These are phyloP conservation scores for Nesoenas mayeri DNA, from an alignment of 2,113 vertebrate genomes.

Conservation along the genomic window DNA sequence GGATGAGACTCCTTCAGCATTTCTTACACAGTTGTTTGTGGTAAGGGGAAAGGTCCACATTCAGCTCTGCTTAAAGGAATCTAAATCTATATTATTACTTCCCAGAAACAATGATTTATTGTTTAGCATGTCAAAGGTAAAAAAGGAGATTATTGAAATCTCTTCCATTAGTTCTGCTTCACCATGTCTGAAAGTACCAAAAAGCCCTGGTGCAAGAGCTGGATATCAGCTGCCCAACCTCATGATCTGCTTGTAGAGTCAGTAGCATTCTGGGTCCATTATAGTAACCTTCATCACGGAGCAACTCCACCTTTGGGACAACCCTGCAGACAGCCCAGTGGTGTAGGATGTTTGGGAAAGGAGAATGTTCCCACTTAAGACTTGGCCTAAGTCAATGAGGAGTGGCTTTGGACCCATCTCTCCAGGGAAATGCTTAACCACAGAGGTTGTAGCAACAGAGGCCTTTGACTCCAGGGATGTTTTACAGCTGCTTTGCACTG, in stretches of 20 bases:
- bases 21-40: background rate
- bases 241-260: background rate
- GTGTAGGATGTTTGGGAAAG: background rate
- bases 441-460: background rate
- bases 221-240: background rate
- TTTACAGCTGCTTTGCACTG: background rate
- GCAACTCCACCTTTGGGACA: accelerated
- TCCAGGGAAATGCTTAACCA: background rate
- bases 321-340: accelerated
- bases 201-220: background rate
- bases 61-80: background rate
- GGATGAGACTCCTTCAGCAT: background rate
- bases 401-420: background rate
- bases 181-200: background rate
- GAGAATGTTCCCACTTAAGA: background rate
- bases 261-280: background rate
- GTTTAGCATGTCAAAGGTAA: background rate
- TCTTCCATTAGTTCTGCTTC: background rate
- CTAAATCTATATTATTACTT: background rate
- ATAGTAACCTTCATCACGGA: background rate
- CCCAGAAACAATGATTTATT: background rate
- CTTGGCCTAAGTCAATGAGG: background rate
- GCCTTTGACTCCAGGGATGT: background rate
- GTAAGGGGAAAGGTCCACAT: background rate
- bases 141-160: background rate